phyloP scores from a whole-genome alignment of 1,140 invertebrate species.

The Zaprionus capensis region DNA sequence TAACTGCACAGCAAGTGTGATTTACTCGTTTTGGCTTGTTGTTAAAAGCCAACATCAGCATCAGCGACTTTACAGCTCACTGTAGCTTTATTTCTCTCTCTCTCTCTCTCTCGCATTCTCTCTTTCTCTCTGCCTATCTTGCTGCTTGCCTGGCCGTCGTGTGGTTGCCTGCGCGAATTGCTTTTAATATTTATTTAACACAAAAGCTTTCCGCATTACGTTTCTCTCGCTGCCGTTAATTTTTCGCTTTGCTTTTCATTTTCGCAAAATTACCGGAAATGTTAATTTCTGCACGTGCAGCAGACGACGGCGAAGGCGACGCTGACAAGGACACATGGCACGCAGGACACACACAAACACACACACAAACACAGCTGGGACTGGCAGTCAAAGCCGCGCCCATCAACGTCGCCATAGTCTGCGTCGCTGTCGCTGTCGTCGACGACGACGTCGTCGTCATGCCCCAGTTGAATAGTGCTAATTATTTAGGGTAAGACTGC shows the following conservation, averaged over 20 bases:
- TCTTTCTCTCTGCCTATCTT: slow-evolving; percentile 9
- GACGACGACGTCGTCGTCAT: slow-evolving; percentile 43
- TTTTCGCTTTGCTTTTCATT: slow-evolving; percentile 83
- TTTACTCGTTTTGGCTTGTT: slow-evolving; percentile 66
- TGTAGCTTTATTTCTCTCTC: neutral
- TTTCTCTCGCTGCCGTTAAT: slow-evolving; percentile 73
- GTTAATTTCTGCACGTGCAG: slow-evolving; percentile 83
- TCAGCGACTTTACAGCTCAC: slow-evolving; percentile 51
- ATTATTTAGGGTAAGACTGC: slow-evolving; percentile 82
- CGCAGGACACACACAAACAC: slow-evolving; percentile 32
- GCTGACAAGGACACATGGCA: slow-evolving; percentile 43
- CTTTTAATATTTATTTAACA: slow-evolving; percentile 83
- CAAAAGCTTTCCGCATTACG: slow-evolving; percentile 81
- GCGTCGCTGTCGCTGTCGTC: slow-evolving; percentile 8
- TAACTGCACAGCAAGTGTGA: slow-evolving; percentile 41
- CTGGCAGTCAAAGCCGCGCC: slow-evolving; percentile 61
- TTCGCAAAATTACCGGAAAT: slow-evolving; percentile 83
- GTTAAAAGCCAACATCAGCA: slow-evolving; percentile 69
- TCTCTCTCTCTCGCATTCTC: neutral
- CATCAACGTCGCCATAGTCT: slow-evolving; percentile 52
- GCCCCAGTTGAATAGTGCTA: slow-evolving; percentile 81
- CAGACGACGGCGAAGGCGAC: slow-evolving; percentile 45
- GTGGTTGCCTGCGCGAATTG: slow-evolving; percentile 64
- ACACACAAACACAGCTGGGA: slow-evolving; percentile 13
- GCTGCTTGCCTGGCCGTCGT: slow-evolving; percentile 11